Base-by-base conservation (phyloP, 2,888 invertebrate genomes). In the Pantelozetes paolii region DNA sequence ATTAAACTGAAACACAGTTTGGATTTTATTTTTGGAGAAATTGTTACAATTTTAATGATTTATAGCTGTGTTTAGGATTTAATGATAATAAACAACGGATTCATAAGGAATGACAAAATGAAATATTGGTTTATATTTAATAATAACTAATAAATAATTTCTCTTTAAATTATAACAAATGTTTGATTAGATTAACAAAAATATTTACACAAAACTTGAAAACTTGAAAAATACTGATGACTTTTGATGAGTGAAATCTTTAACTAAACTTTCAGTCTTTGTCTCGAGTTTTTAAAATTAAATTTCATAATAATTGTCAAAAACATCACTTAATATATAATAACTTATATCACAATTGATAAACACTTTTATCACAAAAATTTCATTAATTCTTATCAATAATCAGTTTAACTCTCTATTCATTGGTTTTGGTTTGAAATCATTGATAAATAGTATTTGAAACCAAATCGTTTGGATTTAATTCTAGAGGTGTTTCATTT, bases 181-280 rank as follows among this genome's bases (percentile, higher is more conserved):
- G 36, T 30, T 32, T 62, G 32, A 69, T 32, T 28, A 67, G n/a
- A 69, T 18, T 42, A 13, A 40, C 26, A 69, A 32, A n/a, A n/a
- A 69, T 69, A 54, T 54, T 54, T 54, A 54, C 54, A 54, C 11
- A 54, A 54, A 54, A 54, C 11, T 50, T n/a, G 20, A 20, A 50
- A 50, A n/a, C n/a, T n/a, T n/a, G n/a, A n/a, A n/a, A n/a, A n/a
- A n/a, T n/a, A n/a, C n/a, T n/a, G n/a, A n/a, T n/a, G n/a, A n/a
- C n/a, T n/a, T n/a, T n/a, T n/a, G n/a, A n/a, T n/a, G n/a, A n/a
- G n/a, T n/a, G n/a, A n/a, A n/a, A n/a, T n/a, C n/a, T n/a, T n/a
- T n/a, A n/a, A n/a, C n/a, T n/a, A n/a, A n/a, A n/a, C n/a, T n/a
- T n/a, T n/a, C n/a, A n/a, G n/a, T n/a, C n/a, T n/a, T n/a, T n/a